These are phyloP conservation scores for Fulica atra DNA, from an alignment of 2,113 vertebrate genomes.

Conservation along the genomic window DNA sequence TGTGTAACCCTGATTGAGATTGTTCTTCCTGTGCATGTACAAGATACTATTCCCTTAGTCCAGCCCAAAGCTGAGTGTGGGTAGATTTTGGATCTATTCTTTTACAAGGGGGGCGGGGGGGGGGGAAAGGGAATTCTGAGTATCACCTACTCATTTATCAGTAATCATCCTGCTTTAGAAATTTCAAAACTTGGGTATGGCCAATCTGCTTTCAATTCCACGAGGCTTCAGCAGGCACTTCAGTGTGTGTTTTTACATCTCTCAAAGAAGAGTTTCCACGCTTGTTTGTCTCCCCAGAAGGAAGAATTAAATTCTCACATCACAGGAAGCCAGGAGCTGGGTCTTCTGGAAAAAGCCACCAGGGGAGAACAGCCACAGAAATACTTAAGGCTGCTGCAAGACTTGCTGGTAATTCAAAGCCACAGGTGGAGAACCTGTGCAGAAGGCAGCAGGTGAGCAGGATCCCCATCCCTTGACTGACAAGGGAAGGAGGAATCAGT, in stretches of 20 bases:
- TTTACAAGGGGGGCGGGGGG: neutral
- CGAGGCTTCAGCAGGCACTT: neutral
- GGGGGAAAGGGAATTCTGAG: neutral
- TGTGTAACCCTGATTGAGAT: neutral
- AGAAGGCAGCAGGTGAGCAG: neutral
- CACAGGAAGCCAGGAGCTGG: neutral
- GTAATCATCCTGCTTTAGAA: neutral
- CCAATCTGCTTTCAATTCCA: neutral
- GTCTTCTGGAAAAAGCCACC: neutral
- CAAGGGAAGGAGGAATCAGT: neutral
- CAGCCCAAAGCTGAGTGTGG: fast-evolving
- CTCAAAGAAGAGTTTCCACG: neutral
- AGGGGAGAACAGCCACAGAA: neutral
- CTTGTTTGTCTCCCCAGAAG: neutral
- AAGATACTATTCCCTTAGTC: neutral
- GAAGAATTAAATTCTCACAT: neutral
- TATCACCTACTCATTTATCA: neutral
- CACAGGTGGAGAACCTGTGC: neutral
- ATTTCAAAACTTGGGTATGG: neutral
- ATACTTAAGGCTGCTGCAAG: fast-evolving
- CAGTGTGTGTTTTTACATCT: neutral
- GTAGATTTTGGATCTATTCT: neutral
- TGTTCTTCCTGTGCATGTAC: fast-evolving
- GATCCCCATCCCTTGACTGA: neutral
- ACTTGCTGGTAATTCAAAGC: neutral